A percentile compares a stretch with the other conserved stretches of the same genome.
phyloP scores from a whole-genome alignment of 2,888 invertebrate genomes.

The Orthosia gracilis region DNA sequence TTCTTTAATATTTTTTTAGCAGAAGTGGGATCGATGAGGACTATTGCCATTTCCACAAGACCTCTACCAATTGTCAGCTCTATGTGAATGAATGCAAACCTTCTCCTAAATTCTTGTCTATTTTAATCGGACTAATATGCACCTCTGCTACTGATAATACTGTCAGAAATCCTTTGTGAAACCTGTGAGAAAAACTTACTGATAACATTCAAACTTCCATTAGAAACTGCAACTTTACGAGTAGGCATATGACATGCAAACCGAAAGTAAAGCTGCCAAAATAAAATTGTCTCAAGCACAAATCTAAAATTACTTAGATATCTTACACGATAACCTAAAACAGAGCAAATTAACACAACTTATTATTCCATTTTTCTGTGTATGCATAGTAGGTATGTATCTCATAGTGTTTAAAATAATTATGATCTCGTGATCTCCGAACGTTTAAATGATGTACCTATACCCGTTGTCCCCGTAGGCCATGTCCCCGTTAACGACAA shows the following conservation, averaged over 20 bases:
- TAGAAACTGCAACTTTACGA: slow-evolving; percentile 6
- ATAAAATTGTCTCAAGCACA: background rate
- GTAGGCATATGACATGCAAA: slow-evolving; percentile 1
- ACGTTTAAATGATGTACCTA: background rate
- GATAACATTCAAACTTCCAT: slow-evolving; percentile 18
- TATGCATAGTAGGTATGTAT: no score
- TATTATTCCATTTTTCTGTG: background rate
- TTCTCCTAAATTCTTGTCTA: no score
- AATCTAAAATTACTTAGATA: background rate
- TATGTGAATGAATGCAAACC: no score
- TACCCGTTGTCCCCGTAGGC: no score
- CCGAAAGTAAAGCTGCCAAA: background rate
- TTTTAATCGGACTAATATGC: background rate
- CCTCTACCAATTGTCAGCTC: no score
- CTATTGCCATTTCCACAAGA: no score
- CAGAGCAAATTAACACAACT: background rate
- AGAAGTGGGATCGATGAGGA: no score
- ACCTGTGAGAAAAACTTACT: background rate
- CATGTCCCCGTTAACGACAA: no score
- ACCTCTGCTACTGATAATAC: background rate
- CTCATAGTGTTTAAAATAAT: no score
- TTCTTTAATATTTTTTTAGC: no score
- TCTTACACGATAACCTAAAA: background rate
- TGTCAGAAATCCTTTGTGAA: background rate
- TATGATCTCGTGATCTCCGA: background rate